phyloP scores from a whole-genome alignment of 2,113 vertebrate genomes.

The Psittacara wagleri region DNA sequence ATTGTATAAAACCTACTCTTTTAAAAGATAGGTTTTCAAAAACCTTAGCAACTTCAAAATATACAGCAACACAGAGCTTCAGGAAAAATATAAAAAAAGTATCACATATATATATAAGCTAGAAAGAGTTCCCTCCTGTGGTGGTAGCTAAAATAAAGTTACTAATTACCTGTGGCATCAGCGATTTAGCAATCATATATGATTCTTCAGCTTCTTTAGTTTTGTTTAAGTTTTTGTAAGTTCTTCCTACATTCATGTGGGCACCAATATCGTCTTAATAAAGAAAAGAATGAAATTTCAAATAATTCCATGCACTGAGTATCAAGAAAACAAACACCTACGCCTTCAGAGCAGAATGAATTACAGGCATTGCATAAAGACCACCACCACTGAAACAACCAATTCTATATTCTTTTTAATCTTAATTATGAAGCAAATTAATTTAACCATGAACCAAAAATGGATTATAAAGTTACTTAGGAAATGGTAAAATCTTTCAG shows the following conservation, averaged over 20 bases:
- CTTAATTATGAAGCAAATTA: neutral
- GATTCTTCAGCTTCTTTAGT: conserved; percentile 96
- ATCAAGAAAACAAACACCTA: neutral
- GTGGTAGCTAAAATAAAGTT: neutral
- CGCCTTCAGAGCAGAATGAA: accelerated
- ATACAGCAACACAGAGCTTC: neutral
- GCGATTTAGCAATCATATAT: conserved; percentile 92
- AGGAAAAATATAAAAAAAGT: neutral
- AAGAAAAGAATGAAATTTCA: neutral
- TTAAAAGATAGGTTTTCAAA: neutral
- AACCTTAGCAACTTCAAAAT: neutral
- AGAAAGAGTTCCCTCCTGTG: neutral
- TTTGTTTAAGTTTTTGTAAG: conserved; percentile 95
- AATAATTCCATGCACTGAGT: neutral
- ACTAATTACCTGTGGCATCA: conserved; percentile 93
- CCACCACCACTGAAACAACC: neutral
- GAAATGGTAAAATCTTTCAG: neutral
- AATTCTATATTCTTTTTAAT: neutral
- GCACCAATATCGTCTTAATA: conserved; percentile 93
- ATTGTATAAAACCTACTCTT: neutral
- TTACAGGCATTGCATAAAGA: neutral
- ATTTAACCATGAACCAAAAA: neutral
- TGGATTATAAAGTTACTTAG: neutral
- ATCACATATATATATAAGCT: neutral
- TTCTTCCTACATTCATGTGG: conserved; percentile 99